Base-by-base conservation (phyloP, 2,888 invertebrate genomes). In the Pegoplata infirma region DNA sequence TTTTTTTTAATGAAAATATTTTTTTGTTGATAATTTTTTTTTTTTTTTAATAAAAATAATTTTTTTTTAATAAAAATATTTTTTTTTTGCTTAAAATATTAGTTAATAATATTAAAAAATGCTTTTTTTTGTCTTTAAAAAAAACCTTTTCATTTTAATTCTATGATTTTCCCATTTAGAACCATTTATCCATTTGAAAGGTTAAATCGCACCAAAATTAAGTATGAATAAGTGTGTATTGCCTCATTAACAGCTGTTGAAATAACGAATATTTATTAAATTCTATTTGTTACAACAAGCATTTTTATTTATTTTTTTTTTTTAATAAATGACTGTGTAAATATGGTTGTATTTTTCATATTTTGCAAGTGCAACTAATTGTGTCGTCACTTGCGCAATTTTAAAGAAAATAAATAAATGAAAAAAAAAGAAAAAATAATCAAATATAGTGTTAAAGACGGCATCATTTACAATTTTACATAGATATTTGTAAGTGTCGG, bases 201-300 rank as follows among this genome's bases (percentile, higher is more conserved):
- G 36, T 12, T 40, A 40, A 40, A 40, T 40, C n/a, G 10, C 23
- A 59, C 19, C 28, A 47, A 17, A 32, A 32, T 32, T 32, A 12
- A 32, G 32, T 32, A n/a, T 10, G 12, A 32, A 32, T 32, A 32
- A 32, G 32, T 32, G 69, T 66, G 76, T 71, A 66, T 76, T 71
- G 76, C 76, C 46, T 71, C 76, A 76, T 71, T 59, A 71, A 76
- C 76, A 76, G 76, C 76, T 76, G 76, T 66, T 76, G 71, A 58
- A 66, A 44, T 68, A 66, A 76, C 46, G 46, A 69, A 71, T 53
- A 76, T 71, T 76, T 76, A 76, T 76, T 71, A 58, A 71, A 69
- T 66, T 76, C 71, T 46, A 71, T 76, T 76, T 71, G 71, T 76
- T 71, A 66, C 64, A 69, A 71, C 10, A 40, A 5, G n/a, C n/a